Percentiles rank a stretch among this genome's conserved stretches.
Conservation (phyloP, 2,888 invertebrate genomes). For the Criorhina ranunculi region DNA sequence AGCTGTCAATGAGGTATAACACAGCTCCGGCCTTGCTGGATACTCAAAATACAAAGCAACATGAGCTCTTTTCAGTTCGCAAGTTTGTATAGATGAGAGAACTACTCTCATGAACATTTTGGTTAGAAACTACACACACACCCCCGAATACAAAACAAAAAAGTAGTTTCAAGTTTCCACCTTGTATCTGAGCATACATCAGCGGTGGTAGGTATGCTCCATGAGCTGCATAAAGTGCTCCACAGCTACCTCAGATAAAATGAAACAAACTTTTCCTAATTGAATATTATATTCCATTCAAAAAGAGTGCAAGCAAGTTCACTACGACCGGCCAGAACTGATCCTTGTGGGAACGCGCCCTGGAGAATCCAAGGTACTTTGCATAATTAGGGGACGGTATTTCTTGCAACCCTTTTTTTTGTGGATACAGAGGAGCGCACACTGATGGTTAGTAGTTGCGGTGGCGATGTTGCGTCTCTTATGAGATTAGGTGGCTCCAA, state of each 20-base stretch:
- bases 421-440: slow-evolving; percentile 26
- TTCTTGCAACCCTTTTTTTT: slow-evolving; percentile 57
- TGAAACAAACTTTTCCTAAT: slow-evolving; percentile 74
- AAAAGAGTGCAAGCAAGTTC: slow-evolving; percentile 43
- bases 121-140: slow-evolving; percentile 27
- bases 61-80: background rate
- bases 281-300: slow-evolving; percentile 75
- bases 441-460: slow-evolving; percentile 31
- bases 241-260: slow-evolving; percentile 53
- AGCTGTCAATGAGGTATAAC: slow-evolving; percentile 44
- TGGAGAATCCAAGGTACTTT: slow-evolving; percentile 65
- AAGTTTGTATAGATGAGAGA: background rate
- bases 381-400: slow-evolving; percentile 72
- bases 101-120: no score
- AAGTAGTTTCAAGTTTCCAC: slow-evolving; percentile 25
- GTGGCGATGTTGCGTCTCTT: slow-evolving; percentile 47
- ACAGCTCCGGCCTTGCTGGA: slow-evolving; percentile 20
- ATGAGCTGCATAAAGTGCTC: slow-evolving; percentile 32
- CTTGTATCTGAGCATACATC: slow-evolving; percentile 48
- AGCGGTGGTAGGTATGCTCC: slow-evolving; percentile 2
- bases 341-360: slow-evolving; percentile 58
- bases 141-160: slow-evolving; percentile 3
- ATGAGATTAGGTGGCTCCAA: slow-evolving; percentile 65
- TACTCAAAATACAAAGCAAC: background rate
- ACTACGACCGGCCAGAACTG: slow-evolving; percentile 22